Evolutionary conservation across 2,888 invertebrate genomes (phyloP).

Genomic region (Crematogaster levior): DNA sequence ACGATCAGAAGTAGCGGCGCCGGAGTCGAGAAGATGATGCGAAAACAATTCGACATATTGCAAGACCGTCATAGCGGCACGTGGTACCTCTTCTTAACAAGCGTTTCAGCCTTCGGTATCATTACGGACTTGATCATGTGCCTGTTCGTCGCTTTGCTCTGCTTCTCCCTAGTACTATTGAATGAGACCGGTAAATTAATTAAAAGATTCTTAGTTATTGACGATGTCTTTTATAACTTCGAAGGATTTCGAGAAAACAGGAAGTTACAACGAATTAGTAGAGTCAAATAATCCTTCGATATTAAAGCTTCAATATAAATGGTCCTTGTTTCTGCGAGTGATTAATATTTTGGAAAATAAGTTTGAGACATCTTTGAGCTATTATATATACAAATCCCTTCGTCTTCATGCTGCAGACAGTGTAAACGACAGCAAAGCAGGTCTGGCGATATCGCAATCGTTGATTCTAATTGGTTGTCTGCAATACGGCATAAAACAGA

Average conservation of each 20-base stretch:
- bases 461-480: conserved; percentile 92
- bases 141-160: conserved; percentile 89
- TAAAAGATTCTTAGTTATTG: not conserved
- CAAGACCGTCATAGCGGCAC: conserved; percentile 91
- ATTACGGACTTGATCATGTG: conserved; percentile 91
- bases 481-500: conserved; percentile 92
- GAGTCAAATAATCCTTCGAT: not conserved
- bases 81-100: conserved; percentile 89
- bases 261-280: conserved; percentile 52
- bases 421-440: conserved; percentile 89
- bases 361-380: not conserved
- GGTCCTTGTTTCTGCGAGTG: not conserved
- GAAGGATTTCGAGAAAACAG: conserved; percentile 58
- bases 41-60: conserved; percentile 90
- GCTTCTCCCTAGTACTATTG: conserved; percentile 88
- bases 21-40: conserved; percentile 88
- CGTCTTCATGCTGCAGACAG: conserved; percentile 82
- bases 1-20: conserved; percentile 94
- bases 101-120: conserved; percentile 90
- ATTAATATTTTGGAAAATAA: not conserved
- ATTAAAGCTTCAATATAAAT: not conserved
- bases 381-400: not conserved
- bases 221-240: not conserved
- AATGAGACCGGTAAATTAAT: conserved; percentile 86
- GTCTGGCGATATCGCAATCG: conserved; percentile 91